Base-by-base conservation (phyloP, 2,113 vertebrate species). In the Orcinus orca region DNA sequence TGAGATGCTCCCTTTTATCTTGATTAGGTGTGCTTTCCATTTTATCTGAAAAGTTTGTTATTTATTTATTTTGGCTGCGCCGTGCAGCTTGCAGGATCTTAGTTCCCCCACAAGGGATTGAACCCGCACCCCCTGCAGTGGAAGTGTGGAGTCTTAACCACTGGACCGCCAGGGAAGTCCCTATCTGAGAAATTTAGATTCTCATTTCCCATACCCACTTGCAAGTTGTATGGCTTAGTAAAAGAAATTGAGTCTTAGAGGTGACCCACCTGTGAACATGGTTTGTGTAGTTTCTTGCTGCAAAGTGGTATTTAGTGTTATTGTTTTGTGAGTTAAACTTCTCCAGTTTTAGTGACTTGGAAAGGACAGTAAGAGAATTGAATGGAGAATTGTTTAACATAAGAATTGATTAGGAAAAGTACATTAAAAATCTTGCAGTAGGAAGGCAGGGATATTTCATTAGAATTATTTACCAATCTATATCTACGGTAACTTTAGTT, bases 291-390 rank as follows among this genome's bases (percentile, higher is more conserved):
- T 76, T 96, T 92, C 25, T 88, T 93, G 36, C 36, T 89, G 6
- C 82, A 23, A 95, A 91, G 12, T 65, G 8, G 8, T 58, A 11
- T 68, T 67, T 70, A n/a, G n/a, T 88, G 55, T 53, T 88, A 38
- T 0, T 60, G 36, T 93, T 84, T 88, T 87, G 26, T 95, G 29
- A 70, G 47, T 95, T 87, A 65, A 84, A 58, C 23, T 41, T 92
- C 29, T n/a, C 38, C 6, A 77, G n/a, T 95, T 97, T 90, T 96
- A 88, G 25, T 93, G 36, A 67, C 10, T 10, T 91, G 14, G 44
- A 58, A 96, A 93, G 71, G 58, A 96, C 79, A 84, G 36, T 38
- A 71, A 63, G 60, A 90, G 5, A 76, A 53, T 79, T 65, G 67
- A 95, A 6, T 80, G 20, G 33, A 88, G 44, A 88, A 38, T 77